A percentile compares a stretch with the other conserved stretches of the same genome.
These are phyloP conservation scores for Pedicia rivosa DNA, from an alignment of 2,888 invertebrate genomes.

Conservation along the genomic window DNA sequence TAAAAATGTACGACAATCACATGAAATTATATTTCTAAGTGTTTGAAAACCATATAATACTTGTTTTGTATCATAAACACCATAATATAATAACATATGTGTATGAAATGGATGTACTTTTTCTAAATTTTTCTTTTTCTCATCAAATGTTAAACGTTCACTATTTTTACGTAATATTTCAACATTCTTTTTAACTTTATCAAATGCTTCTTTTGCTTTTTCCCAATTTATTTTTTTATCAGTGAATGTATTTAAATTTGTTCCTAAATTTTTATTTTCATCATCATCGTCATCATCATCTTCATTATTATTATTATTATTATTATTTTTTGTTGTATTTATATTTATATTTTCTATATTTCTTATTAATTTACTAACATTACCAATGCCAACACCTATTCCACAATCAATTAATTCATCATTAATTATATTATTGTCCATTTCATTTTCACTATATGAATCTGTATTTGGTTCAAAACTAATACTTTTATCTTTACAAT, in stretches of 20 bases:
- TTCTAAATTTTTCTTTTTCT: slow-evolving; percentile 15
- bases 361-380: too few relatives aligned
- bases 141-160: slow-evolving; percentile 14
- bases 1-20: slow-evolving; percentile 53
- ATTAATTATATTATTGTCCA: too few relatives aligned
- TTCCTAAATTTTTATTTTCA: slow-evolving; percentile 11
- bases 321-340: slow-evolving; percentile 8
- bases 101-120: slow-evolving; percentile 55
- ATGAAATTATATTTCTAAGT: slow-evolving; percentile 52
- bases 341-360: too few relatives aligned
- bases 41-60: slow-evolving; percentile 57
- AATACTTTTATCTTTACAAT: slow-evolving; percentile 11
- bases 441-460: slow-evolving; percentile 1
- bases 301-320: slow-evolving; percentile 18
- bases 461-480: slow-evolving; percentile 11
- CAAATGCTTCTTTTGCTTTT: slow-evolving; percentile 24
- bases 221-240: slow-evolving; percentile 20
- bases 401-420: too few relatives aligned
- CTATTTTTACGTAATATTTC: slow-evolving; percentile 28
- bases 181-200: slow-evolving; percentile 29
- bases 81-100: slow-evolving; percentile 67
- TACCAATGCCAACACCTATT: neutral
- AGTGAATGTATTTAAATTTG: neutral
- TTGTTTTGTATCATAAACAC: slow-evolving; percentile 59
- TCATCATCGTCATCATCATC: slow-evolving; percentile 24